These are phyloP conservation scores for Bubalus kerabau DNA, from an alignment of 2,113 vertebrate genomes.

Conservation along the genomic window DNA sequence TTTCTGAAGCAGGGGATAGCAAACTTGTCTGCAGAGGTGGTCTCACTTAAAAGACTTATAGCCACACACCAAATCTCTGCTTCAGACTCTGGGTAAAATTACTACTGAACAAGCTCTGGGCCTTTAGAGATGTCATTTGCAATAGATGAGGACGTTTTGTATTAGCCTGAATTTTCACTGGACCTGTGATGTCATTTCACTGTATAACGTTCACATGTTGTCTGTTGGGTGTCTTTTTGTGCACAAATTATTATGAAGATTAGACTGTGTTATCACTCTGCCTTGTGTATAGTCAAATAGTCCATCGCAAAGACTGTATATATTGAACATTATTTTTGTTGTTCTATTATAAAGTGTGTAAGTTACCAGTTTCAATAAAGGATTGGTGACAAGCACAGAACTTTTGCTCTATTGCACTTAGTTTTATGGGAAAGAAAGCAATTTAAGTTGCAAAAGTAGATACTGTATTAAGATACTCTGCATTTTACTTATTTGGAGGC, in stretches of 20 bases:
- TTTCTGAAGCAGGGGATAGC: slow-evolving; percentile 86
- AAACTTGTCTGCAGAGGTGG: slow-evolving; percentile 86
- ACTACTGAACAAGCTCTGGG: slow-evolving; percentile 80
- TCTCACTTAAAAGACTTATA: slow-evolving; percentile 88
- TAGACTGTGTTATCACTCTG: slow-evolving; percentile 83
- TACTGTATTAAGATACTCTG: slow-evolving; percentile 39
- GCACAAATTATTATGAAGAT: slow-evolving; percentile 83
- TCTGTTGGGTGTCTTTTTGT: slow-evolving; percentile 83
- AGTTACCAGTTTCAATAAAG: slow-evolving; percentile 94
- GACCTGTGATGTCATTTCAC: slow-evolving; percentile 90
- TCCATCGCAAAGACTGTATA: slow-evolving; percentile 82
- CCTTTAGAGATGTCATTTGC: slow-evolving; percentile 77
- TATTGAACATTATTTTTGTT: slow-evolving; percentile 83
- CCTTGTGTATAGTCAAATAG: slow-evolving; percentile 85
- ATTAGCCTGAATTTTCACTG: slow-evolving; percentile 86
- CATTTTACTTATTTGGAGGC: slow-evolving; percentile 21
- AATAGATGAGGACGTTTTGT: slow-evolving; percentile 84
- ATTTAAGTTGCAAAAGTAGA: slow-evolving; percentile 43
- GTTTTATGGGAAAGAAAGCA: slow-evolving; percentile 65
- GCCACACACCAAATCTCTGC: slow-evolving; percentile 85
- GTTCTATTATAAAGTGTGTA: slow-evolving; percentile 85
- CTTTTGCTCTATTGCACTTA: slow-evolving; percentile 67
- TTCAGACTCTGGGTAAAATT: slow-evolving; percentile 84
- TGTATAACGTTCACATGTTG: slow-evolving; percentile 84
- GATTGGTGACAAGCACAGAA: slow-evolving; percentile 82